These are phyloP conservation scores for Microhierax caerulescens DNA, from an alignment of 2,797 vertebrate genomes.

Conservation along the genomic window DNA sequence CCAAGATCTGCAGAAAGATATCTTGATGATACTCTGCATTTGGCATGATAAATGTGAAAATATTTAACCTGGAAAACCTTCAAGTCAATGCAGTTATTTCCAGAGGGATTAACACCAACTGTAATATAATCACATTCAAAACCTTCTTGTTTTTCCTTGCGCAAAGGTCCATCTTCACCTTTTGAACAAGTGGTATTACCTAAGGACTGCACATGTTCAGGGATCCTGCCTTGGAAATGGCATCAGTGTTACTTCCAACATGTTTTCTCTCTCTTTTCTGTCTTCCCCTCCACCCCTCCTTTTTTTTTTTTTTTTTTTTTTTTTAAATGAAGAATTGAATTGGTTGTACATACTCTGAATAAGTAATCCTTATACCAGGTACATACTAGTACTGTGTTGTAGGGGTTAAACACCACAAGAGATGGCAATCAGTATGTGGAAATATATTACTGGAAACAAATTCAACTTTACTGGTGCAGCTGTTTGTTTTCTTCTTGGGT, in stretches of 20 bases:
- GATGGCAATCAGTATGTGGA: neutral
- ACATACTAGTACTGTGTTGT: neutral
- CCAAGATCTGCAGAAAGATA: conserved; percentile 1
- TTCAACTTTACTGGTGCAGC: neutral
- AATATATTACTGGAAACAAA: neutral
- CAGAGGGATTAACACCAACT: neutral
- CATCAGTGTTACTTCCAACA: neutral
- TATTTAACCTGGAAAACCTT: neutral
- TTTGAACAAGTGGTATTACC: neutral
- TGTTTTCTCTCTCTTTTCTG: rapidly evolving
- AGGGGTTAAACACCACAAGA: neutral
- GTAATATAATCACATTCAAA: neutral
- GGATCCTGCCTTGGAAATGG: neutral
- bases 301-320: neutral
- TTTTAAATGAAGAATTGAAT: neutral
- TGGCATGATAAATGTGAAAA: neutral
- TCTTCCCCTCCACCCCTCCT: too few species aligned
- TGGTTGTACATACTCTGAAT: neutral
- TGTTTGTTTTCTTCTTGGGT: neutral
- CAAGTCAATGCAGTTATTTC: neutral
- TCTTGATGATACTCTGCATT: neutral
- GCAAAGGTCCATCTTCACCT: neutral
- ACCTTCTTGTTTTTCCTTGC: neutral
- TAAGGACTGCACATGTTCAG: neutral
- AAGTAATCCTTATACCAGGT: neutral